Percentiles rank a stretch among this genome's conserved stretches.
Evolutionary conservation across 1,140 invertebrate species (phyloP).

Genomic region (Chrysoperla carnea): DNA sequence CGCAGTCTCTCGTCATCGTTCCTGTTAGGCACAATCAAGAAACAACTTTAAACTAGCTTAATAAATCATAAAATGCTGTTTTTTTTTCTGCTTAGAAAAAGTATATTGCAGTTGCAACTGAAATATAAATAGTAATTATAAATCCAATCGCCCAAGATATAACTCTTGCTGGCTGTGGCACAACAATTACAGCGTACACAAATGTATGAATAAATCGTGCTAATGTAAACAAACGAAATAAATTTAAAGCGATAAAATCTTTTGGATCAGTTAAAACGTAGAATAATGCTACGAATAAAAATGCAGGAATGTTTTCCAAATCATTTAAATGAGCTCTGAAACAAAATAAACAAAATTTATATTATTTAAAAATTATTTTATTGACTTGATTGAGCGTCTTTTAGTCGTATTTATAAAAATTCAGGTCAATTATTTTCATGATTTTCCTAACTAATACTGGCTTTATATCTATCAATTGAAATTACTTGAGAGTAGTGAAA

Average conservation of each 20-base stretch:
- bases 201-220: constrained; percentile 42
- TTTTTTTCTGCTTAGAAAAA: too few species aligned
- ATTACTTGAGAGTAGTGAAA: too few species aligned
- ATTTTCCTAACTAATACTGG: too few species aligned
- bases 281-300: constrained; percentile 38
- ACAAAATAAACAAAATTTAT: constrained; percentile 5
- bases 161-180: constrained; percentile 34
- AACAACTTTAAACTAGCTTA: too few species aligned
- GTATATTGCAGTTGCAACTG: constrained; percentile 12
- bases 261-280: constrained; percentile 41
- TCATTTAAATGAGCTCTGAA: constrained; percentile 53
- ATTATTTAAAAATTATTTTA: too few species aligned
- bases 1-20: too few species aligned
- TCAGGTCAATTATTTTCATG: too few species aligned
- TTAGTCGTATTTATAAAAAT: too few species aligned
- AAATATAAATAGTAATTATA: constrained; percentile 27
- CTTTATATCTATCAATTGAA: too few species aligned
- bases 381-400: too few species aligned
- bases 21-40: too few species aligned
- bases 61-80: too few species aligned
- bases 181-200: constrained; percentile 34
- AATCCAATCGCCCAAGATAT: constrained; percentile 25
- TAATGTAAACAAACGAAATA: constrained; percentile 39
- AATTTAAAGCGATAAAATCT: constrained; percentile 24
- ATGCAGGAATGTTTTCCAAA: constrained; percentile 53